Evolutionary conservation across 1,140 invertebrate genomes (phyloP).

Genomic region (Ooceraea biroi): DNA sequence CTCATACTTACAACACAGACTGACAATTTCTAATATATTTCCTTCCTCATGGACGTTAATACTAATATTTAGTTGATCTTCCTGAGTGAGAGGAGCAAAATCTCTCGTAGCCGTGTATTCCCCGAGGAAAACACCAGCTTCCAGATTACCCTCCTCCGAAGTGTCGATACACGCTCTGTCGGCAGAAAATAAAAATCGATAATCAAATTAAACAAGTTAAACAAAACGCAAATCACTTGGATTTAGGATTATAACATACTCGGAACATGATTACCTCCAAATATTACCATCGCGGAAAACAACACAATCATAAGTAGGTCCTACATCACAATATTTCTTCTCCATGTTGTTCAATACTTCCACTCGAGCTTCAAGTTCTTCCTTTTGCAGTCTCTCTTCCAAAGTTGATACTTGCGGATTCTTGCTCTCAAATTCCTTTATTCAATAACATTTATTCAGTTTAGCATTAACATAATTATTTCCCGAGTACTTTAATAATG

Average conservation of each 20-base stretch:
- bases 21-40: conserved; percentile 96
- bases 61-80: conserved; percentile 95
- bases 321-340: conserved; percentile 95
- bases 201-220: conserved; percentile 47
- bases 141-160: conserved; percentile 93
- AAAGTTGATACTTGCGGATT: conserved; percentile 86
- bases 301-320: conserved; percentile 97
- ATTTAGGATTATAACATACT: conserved; percentile 72
- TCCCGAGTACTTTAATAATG: neutral
- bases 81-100: conserved; percentile 91
- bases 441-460: conserved; percentile 9
- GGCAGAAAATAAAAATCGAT: conserved; percentile 60
- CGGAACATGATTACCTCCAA: conserved; percentile 89
- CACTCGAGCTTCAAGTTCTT: conserved; percentile 95
- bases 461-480: conserved; percentile 9
- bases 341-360: conserved; percentile 94
- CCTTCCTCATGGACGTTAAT: conserved; percentile 98
- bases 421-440: conserved; percentile 89
- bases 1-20: conserved; percentile 94
- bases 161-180: conserved; percentile 95
- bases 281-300: conserved; percentile 94
- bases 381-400: conserved; percentile 94
- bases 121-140: conserved; percentile 91
- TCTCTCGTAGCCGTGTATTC: conserved; percentile 94
- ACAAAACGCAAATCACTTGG: conserved; percentile 64